A percentile compares a stretch with the other conserved stretches of the same genome.
Evolutionary conservation across 2,113 vertebrate genomes (phyloP).

Genomic region (Hepsetus odoe): DNA sequence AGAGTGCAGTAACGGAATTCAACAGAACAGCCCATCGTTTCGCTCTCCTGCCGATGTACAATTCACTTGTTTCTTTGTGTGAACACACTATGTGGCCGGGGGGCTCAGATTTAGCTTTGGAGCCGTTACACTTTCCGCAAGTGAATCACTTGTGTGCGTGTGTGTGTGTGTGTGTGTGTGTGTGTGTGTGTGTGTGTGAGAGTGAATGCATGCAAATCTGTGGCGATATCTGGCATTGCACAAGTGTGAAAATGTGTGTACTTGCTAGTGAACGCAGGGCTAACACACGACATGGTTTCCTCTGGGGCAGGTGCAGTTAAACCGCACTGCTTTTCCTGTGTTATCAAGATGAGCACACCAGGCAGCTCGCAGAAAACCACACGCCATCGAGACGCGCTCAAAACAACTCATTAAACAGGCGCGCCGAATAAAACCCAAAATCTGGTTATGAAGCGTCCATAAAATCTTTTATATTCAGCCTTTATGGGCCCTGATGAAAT

Average conservation of each 20-base stretch:
- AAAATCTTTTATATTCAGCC: slow-evolving; percentile 20
- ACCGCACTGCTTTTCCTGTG: slow-evolving; percentile 47
- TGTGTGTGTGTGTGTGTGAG: neutral
- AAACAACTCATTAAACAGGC: slow-evolving; percentile 7
- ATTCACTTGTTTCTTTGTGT: no score
- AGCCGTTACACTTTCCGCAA: neutral
- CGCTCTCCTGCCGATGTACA: no score
- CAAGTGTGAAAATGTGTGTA: neutral
- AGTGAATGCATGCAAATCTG: slow-evolving; percentile 11
- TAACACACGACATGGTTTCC: slow-evolving; percentile 59
- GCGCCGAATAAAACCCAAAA: neutral
- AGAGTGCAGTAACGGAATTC: no score
- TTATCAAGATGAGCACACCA: slow-evolving; percentile 21
- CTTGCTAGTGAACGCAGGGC: neutral
- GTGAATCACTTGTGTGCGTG: neutral
- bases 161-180: neutral
- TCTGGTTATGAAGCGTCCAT: neutral
- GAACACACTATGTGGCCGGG: no score
- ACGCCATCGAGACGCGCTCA: neutral
- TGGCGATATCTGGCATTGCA: neutral
- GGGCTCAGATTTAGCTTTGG: no score
- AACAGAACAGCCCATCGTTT: no score
- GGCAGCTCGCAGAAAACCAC: neutral
- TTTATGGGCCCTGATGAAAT: neutral
- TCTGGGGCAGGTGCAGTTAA: slow-evolving; percentile 44